Base-by-base conservation (phyloP, 1,140 invertebrate genomes). In the Drosophila erecta region DNA sequence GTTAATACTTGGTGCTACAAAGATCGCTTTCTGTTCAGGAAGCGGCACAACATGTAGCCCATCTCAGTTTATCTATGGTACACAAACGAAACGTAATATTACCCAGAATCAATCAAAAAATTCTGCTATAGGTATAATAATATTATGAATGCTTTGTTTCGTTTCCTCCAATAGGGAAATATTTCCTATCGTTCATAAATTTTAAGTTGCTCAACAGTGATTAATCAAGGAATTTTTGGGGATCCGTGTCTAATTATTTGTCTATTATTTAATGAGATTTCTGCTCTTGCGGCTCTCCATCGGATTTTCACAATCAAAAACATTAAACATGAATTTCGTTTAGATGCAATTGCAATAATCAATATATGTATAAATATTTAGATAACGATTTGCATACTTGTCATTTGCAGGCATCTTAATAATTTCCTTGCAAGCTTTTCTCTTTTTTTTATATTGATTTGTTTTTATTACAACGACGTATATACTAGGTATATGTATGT, bases 241-340 rank as follows among this genome's bases (percentile, higher is more conserved):
- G 37, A 65, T 71, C 73, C 76, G 49, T 65, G 58, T 76, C 83
- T 83, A 87, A 83, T 86, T 86, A 86, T 86, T 86, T 87, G 83
- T 86, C 83, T 86, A 86, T 87, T 86, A 73, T 87, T 81, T 87
- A 87, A 86, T 86, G 83, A 86, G 83, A 86, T 86, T 86, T 85
- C 55, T 44, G 54, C 54, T 49, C 56, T 50, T 37, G 15, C 38
- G 40, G 33, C 59, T 7, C 37, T 14, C 27, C 24, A 20, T 41
- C 30, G 33, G 56, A 70, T 80, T 67, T 8, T 86, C 74, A 78
- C 69, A 75, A 76, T 79, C 76, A 77, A 78, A 86, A 87, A 89
- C 84, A 85, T 71, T 89, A 90, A 87, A 90, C 84, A 87, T 71
- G 78, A 79, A 65, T 76, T 86, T 81, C 62, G 62, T 69, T 67